Percentiles rank a stretch among this genome's conserved stretches.
Evolutionary conservation across 2,888 invertebrate species (phyloP).

Genomic region (Keiferia lycopersicella): DNA sequence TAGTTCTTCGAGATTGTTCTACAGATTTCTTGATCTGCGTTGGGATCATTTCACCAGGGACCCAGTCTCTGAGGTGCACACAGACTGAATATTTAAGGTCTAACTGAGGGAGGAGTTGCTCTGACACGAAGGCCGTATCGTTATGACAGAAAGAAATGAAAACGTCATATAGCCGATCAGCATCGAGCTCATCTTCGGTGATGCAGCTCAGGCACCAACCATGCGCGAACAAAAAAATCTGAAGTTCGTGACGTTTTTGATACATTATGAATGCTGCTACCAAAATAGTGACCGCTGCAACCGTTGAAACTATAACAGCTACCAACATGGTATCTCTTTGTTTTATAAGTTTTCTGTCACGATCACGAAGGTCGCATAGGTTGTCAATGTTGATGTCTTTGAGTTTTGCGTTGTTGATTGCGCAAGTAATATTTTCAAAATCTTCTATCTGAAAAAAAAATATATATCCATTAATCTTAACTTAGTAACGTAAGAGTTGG

Average conservation of each 20-base stretch:
- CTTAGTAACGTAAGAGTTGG: too few species aligned
- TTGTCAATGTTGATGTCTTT: neutral
- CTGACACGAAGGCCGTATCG: slow-evolving; percentile 86
- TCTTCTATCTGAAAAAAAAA: slow-evolving; percentile 5
- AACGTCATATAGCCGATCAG: slow-evolving; percentile 83
- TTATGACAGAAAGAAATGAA: slow-evolving; percentile 90
- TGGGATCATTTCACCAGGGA: slow-evolving; percentile 87
- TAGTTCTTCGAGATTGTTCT: slow-evolving; percentile 80
- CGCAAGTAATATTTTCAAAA: neutral
- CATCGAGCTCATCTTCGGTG: slow-evolving; percentile 15
- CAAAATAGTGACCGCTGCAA: neutral
- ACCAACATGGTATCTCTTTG: neutral
- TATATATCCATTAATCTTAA: neutral
- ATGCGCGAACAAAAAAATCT: slow-evolving; percentile 12
- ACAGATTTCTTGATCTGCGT: slow-evolving; percentile 86
- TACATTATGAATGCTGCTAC: neutral
- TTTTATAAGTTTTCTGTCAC: neutral
- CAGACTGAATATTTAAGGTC: slow-evolving; percentile 79
- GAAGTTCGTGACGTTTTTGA: neutral
- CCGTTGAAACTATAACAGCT: neutral
- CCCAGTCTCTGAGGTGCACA: slow-evolving; percentile 88
- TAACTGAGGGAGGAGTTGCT: slow-evolving; percentile 83
- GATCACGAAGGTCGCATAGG: slow-evolving; percentile 2
- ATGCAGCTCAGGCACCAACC: slow-evolving; percentile 17
- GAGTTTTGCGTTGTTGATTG: neutral